Percentiles rank a stretch among this genome's conserved stretches.
Conservation (phyloP, 1,140 invertebrate species). For the Drosophila miranda region DNA sequence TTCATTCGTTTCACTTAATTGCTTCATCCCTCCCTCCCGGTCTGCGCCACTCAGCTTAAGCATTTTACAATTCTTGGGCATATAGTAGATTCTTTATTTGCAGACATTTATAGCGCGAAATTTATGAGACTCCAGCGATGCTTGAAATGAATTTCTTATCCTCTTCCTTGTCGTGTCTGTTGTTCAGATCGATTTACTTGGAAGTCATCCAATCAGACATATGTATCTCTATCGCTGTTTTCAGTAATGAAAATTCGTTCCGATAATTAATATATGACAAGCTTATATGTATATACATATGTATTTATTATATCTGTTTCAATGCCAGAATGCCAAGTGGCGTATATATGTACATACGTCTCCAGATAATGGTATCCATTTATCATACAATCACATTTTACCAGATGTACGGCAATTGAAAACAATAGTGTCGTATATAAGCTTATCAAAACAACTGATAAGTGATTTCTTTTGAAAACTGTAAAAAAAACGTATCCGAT, state of each 20-base stretch:
- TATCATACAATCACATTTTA: slow-evolving; percentile 15
- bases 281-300: slow-evolving; percentile 24
- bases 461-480: too few relatives aligned
- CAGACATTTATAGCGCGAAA: slow-evolving; percentile 60
- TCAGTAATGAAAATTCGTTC: slow-evolving; percentile 72
- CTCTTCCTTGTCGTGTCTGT: slow-evolving; percentile 12
- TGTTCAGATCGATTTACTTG: slow-evolving; percentile 50
- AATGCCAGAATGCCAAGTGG: slow-evolving; percentile 48
- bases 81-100: slow-evolving; percentile 54
- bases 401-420: neutral
- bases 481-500: too few relatives aligned
- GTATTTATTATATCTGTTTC: slow-evolving; percentile 17
- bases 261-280: slow-evolving; percentile 78
- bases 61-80: slow-evolving; percentile 17
- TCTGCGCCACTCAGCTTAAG: too few relatives aligned
- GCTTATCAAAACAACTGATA: too few relatives aligned
- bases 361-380: slow-evolving; percentile 24
- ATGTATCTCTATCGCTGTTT: slow-evolving; percentile 37
- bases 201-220: slow-evolving; percentile 18
- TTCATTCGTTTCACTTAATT: too few relatives aligned
- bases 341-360: neutral
- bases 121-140: slow-evolving; percentile 65
- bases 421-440: neutral
- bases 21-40: too few relatives aligned
- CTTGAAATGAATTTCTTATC: slow-evolving; percentile 74